These are phyloP conservation scores for Drosophila erecta DNA, from an alignment of 1,140 invertebrate genomes.

Conservation along the genomic window DNA sequence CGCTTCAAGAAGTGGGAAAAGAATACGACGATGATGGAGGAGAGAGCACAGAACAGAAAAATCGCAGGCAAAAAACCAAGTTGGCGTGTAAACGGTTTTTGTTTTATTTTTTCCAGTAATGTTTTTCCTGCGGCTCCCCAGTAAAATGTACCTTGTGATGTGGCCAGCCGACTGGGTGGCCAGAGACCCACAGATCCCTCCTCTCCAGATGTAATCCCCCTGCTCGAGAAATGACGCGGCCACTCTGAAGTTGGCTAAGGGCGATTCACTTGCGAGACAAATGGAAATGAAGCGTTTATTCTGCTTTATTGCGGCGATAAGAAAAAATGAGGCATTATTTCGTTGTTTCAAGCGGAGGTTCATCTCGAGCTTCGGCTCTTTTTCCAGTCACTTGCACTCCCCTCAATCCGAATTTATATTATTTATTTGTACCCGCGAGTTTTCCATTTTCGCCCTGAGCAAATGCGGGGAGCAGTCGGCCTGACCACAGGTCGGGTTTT, in stretches of 20 bases:
- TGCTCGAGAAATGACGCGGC: slow-evolving; percentile 61
- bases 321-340: slow-evolving; percentile 83
- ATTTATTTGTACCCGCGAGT: slow-evolving; percentile 62
- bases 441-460: slow-evolving; percentile 56
- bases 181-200: slow-evolving; percentile 27
- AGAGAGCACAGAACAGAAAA: slow-evolving; percentile 66
- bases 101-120: slow-evolving; percentile 41
- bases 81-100: slow-evolving; percentile 79
- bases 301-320: slow-evolving; percentile 84
- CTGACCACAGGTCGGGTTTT: slow-evolving; percentile 73
- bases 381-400: slow-evolving; percentile 10
- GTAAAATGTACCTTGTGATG: slow-evolving; percentile 54
- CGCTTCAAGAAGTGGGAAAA: slow-evolving; percentile 54
- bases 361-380: slow-evolving; percentile 23
- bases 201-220: slow-evolving; percentile 26
- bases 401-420: slow-evolving; percentile 27
- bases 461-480: slow-evolving; percentile 31
- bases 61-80: slow-evolving; percentile 49
- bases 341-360: slow-evolving; percentile 71
- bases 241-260: slow-evolving; percentile 65
- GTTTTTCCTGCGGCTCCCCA: slow-evolving; percentile 14
- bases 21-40: slow-evolving; percentile 53
- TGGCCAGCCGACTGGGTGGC: slow-evolving; percentile 69
- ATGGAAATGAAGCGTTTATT: slow-evolving; percentile 84
- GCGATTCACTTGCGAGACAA: slow-evolving; percentile 76